A percentile compares a stretch with the other conserved stretches of the same genome.
These are phyloP conservation scores for Sthenelais limicola DNA, from an alignment of 2,888 invertebrate genomes.

Conservation along the genomic window DNA sequence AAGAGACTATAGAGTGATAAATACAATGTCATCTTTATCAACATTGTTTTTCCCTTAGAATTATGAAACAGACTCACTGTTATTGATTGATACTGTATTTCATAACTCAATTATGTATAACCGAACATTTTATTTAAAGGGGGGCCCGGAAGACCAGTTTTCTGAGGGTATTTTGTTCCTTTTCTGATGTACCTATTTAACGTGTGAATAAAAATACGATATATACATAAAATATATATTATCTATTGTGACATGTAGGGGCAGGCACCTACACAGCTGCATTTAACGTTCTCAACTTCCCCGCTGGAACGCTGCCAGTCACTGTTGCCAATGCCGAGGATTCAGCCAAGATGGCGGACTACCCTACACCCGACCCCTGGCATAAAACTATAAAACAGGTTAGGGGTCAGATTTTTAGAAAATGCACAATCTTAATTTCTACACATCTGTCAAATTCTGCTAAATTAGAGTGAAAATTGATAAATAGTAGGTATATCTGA, in stretches of 20 bases:
- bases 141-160: too few species aligned
- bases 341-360: conserved; percentile 56
- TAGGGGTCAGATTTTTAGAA: too few species aligned
- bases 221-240: neutral
- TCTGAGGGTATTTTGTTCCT: neutral
- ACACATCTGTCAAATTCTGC: too few species aligned
- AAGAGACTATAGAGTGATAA: too few species aligned
- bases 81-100: neutral
- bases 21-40: too few species aligned
- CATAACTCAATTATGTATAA: too few species aligned
- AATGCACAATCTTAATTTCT: too few species aligned
- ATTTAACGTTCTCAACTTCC: conserved; percentile 64
- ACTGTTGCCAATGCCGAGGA: conserved; percentile 61
- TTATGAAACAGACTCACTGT: neutral
- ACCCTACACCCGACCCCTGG: conserved; percentile 46
- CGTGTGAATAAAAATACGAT: too few species aligned
- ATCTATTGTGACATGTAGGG: conserved; percentile 42
- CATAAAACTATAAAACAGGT: conserved; percentile 45
- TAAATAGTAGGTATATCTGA: too few species aligned
- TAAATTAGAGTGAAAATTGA: too few species aligned
- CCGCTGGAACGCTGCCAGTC: conserved; percentile 60
- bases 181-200: neutral
- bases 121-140: too few species aligned
- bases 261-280: conserved; percentile 53
- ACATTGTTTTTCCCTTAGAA: too few species aligned